Evolutionary conservation across 2,888 invertebrate genomes (phyloP).

Genomic region (Crepidodera aurea): DNA sequence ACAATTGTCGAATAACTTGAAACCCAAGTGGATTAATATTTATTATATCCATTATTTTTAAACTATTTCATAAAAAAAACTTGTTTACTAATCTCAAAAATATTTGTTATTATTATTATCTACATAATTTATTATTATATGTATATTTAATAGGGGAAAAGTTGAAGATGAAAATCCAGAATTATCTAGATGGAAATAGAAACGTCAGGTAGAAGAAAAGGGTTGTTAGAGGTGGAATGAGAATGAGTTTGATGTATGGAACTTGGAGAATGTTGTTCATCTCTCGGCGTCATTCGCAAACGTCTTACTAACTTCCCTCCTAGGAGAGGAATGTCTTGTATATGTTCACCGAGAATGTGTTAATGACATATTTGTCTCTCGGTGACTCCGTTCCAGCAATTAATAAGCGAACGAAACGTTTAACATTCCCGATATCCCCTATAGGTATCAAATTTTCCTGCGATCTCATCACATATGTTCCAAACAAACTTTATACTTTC

Average conservation of each 20-base stretch:
- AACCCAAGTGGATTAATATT: too few species aligned
- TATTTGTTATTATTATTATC: too few species aligned
- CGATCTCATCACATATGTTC: neutral
- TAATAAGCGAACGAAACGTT: conserved; percentile 43
- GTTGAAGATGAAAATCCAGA: too few species aligned
- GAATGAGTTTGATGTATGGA: conserved; percentile 59
- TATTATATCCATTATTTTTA: too few species aligned
- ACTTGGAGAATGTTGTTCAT: conserved; percentile 59
- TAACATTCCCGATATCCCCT: conserved; percentile 31
- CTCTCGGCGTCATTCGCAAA: conserved; percentile 57
- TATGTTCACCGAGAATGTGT: conserved; percentile 57
- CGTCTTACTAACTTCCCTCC: conserved; percentile 57
- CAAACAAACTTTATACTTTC: neutral
- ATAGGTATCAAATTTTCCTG: conserved; percentile 15
- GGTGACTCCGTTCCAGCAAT: conserved; percentile 45
- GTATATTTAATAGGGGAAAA: too few species aligned
- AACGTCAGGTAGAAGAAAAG: conserved; percentile 44
- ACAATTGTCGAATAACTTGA: too few species aligned
- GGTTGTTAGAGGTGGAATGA: conserved; percentile 47
- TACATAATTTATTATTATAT: too few species aligned
- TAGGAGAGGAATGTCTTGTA: conserved; percentile 55
- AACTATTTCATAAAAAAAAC: too few species aligned
- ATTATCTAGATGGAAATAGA: neutral
- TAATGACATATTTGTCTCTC: conserved; percentile 59
- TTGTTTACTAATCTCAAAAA: too few species aligned